Base-by-base conservation (phyloP, 2,113 vertebrate species). In the Turdus rufiventris region DNA sequence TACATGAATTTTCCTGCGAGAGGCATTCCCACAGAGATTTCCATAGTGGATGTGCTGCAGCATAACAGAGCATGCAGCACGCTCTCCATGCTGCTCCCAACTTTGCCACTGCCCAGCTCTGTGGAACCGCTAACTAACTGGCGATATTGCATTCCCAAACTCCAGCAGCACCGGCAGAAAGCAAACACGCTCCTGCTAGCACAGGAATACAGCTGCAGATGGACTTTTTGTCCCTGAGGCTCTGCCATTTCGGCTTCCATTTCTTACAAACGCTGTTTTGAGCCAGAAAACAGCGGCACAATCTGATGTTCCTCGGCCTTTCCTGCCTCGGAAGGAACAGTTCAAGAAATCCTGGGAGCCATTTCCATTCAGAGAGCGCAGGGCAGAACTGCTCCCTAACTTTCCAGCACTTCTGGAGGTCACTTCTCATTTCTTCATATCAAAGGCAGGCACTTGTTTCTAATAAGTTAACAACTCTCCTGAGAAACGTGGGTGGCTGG, bases 401-500 rank as follows among this genome's bases (percentile, higher is more conserved):
- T 98, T 98, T 94, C 89, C 96, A 95, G 96, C 66, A 80, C 96
- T 97, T 96, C 93, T 95, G 88, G 96, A 97, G 94, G 97, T 96
- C 97, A 97, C 95, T 98, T 98, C 93, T 96, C 97, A 97, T 97
- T 97, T 97, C 96, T 97, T 89, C 96, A 17, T 97, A 98, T 98
- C 97, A 97, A 97, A 97, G 96, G 95, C 96, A 96, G 93, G 80
- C 97, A 97, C 97, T 98, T 97, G 97, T 96, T 97, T 98, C 97
- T 97, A 96, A 96, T 96, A 97, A 96, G 95, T 96, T 97, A 98
- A 98, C 97, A 96, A 97, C 91, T 94, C 97, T 98, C 97, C 97
- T 74, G 97, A 98, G 98, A 97, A 98, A 97, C 91, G 95, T 89
- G 97, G 94, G 97, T 98, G 97, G 93, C 97, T 97, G 97, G 85